phyloP scores from a whole-genome alignment of 2,888 invertebrate genomes.

The Orchesellides sinensis region DNA sequence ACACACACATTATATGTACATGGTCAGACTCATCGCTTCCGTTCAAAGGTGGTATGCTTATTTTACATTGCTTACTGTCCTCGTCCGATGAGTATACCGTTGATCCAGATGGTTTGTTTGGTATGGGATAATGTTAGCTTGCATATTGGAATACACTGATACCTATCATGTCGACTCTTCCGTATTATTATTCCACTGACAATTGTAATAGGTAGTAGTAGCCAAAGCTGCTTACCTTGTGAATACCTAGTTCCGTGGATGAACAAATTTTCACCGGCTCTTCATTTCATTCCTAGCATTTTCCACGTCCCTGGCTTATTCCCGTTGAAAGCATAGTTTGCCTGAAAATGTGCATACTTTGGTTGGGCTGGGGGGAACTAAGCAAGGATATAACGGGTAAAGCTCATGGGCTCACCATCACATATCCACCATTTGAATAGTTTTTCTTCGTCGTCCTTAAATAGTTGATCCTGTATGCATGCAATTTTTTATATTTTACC shows the following conservation, averaged over 20 bases:
- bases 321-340: background rate
- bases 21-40: no score
- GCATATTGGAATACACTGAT: no score
- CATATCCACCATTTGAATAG: slow-evolving; percentile 41
- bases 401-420: slow-evolving; percentile 48
- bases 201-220: slow-evolving; percentile 6
- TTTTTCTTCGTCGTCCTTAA: slow-evolving; percentile 1
- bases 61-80: no score
- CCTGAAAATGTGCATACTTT: slow-evolving; percentile 28
- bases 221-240: background rate
- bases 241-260: background rate
- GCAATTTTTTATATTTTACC: slow-evolving; percentile 34
- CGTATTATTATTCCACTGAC: no score
- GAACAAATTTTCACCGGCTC: slow-evolving; percentile 25
- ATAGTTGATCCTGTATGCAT: slow-evolving; percentile 46
- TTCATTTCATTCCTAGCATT: slow-evolving; percentile 25
- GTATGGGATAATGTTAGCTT: no score
- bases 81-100: no score
- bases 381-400: slow-evolving; percentile 8
- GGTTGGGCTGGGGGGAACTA: background rate
- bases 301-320: slow-evolving; percentile 11
- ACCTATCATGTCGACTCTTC: no score
- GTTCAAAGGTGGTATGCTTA: no score
- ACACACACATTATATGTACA: no score
- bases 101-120: no score